A percentile compares a stretch with the other conserved stretches of the same genome.
phyloP scores from a whole-genome alignment of 2,113 vertebrate genomes.

The Kryptolebias marmoratus region DNA sequence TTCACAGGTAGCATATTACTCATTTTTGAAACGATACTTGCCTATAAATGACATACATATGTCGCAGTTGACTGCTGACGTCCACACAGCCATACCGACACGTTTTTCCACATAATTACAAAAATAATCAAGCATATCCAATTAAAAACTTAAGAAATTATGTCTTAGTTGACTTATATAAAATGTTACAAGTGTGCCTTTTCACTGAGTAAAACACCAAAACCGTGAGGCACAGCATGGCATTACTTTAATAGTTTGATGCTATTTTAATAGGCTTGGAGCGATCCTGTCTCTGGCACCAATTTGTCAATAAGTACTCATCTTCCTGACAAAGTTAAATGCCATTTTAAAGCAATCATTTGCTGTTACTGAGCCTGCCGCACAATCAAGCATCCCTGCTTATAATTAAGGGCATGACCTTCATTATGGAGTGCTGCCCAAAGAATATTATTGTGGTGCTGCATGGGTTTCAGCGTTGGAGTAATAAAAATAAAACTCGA shows the following conservation, averaged over 20 bases:
- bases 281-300: neutral
- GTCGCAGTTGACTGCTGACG: too few species aligned
- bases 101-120: neutral
- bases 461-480: neutral
- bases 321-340: constrained; percentile 1
- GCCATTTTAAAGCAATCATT: neutral
- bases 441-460: neutral
- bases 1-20: neutral
- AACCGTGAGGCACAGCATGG: neutral
- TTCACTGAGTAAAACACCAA: neutral
- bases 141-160: neutral
- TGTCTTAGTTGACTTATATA: neutral
- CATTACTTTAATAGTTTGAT: neutral
- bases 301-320: neutral
- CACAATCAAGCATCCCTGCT: neutral
- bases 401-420: neutral
- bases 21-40: too few species aligned
- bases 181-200: constrained; percentile 2
- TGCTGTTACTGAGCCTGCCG: neutral
- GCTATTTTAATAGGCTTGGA: neutral
- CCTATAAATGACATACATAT: neutral
- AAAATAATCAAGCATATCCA: neutral
- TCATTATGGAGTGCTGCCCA: neutral
- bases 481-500: neutral
- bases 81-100: neutral